A percentile compares a stretch with the other conserved stretches of the same genome.
Evolutionary conservation across 2,888 invertebrate species (phyloP).

Genomic region (Dolichopus griseipennis): DNA sequence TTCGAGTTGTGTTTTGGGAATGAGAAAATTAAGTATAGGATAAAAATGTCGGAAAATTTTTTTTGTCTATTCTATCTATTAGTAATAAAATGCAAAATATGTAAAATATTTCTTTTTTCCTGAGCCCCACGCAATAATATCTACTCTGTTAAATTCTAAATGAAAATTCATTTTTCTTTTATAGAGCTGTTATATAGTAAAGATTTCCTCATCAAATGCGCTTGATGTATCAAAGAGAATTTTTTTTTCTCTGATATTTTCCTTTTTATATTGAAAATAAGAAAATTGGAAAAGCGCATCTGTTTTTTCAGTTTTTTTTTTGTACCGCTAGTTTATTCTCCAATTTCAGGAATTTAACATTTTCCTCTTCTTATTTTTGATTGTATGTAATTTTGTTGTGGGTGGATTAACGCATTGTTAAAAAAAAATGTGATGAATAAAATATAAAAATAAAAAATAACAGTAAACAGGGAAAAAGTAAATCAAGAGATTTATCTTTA

Average conservation of each 20-base stretch:
- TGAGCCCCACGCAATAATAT: not conserved
- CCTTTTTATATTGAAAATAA: not conserved
- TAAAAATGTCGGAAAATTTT: too few relatives aligned
- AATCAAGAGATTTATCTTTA: not conserved
- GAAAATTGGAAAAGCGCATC: slow-evolving; percentile 1
- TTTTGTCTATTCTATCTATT: too few relatives aligned
- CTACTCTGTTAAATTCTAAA: not conserved
- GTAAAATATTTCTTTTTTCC: not conserved
- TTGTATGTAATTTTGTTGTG: not conserved
- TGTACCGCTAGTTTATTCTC: too few relatives aligned
- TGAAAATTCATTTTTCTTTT: slow-evolving; percentile 1
- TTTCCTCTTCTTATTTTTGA: not conserved
- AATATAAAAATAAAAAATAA: too few relatives aligned
- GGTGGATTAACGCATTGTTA: slow-evolving; percentile 6
- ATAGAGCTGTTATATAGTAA: not conserved
- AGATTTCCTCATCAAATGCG: not conserved
- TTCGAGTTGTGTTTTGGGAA: too few relatives aligned
- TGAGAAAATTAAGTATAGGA: too few relatives aligned
- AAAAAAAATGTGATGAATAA: not conserved
- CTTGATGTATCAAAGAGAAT: not conserved
- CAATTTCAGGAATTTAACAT: not conserved
- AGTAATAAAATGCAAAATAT: too few relatives aligned
- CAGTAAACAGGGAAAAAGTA: not conserved
- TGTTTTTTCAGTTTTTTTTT: not conserved
- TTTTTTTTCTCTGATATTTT: not conserved